phyloP scores from a whole-genome alignment of 2,888 invertebrate genomes.

The Julus scandinavius region DNA sequence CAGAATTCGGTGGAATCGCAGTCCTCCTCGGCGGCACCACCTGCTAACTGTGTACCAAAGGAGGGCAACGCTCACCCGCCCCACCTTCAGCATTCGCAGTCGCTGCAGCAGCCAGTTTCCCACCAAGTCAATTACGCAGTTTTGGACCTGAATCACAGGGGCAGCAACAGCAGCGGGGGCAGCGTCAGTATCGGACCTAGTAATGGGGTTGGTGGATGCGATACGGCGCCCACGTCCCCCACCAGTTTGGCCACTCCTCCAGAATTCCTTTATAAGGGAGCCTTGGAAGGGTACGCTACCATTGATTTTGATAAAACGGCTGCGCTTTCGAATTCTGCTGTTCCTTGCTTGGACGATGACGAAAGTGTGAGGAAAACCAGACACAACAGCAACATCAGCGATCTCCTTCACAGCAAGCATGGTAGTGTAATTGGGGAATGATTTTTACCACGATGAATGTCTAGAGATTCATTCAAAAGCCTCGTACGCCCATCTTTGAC shows the following conservation, averaged over 20 bases:
- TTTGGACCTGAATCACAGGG: conserved; percentile 75
- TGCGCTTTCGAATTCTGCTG: conserved; percentile 84
- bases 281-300: conserved; percentile 77
- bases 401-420: conserved; percentile 48
- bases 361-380: conserved; percentile 56
- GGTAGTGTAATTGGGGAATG: conserved; percentile 53
- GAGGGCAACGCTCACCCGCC: conserved; percentile 39
- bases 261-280: conserved; percentile 65
- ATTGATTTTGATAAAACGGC: conserved; percentile 95
- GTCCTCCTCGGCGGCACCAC: neutral
- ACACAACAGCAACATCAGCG: conserved; percentile 57
- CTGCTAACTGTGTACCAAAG: conserved; percentile 16
- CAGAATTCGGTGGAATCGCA: conserved; percentile 51
- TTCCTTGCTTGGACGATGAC: conserved; percentile 76
- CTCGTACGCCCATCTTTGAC: neutral
- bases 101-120: conserved; percentile 26
- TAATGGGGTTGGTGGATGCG: conserved; percentile 54
- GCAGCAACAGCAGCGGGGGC: conserved; percentile 49
- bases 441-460: neutral
- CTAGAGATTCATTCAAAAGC: neutral
- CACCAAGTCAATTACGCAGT: conserved; percentile 80
- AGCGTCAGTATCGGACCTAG: conserved; percentile 47
- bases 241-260: conserved; percentile 63
- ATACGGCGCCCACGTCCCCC: conserved; percentile 60
- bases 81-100: conserved; percentile 51